These are phyloP conservation scores for Telmatochromis brachygnathus DNA, from an alignment of 2,113 vertebrate genomes.

Conservation along the genomic window DNA sequence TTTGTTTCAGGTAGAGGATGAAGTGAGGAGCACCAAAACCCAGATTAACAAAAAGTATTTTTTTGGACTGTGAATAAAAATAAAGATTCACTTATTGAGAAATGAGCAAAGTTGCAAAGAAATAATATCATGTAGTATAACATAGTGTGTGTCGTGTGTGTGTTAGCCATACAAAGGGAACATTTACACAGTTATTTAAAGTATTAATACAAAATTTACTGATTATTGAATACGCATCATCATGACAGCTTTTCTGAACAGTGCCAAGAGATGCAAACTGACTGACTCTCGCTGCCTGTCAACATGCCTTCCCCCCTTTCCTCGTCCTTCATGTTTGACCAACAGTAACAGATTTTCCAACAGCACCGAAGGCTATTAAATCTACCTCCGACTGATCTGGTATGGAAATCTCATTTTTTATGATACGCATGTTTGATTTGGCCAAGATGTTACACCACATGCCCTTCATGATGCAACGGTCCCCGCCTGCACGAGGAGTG, in stretches of 20 bases:
- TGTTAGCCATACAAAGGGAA: not conserved
- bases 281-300: accelerated
- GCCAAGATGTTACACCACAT: not conserved
- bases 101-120: not conserved
- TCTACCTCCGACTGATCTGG: not conserved
- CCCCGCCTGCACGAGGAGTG: not conserved
- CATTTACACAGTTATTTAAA: not conserved
- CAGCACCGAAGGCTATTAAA: not conserved
- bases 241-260: not conserved
- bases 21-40: not conserved
- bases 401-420: not conserved
- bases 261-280: not conserved
- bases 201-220: not conserved
- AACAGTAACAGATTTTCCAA: not conserved
- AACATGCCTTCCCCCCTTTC: not conserved
- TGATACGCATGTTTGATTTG: not conserved
- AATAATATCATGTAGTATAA: not conserved
- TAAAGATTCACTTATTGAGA: not conserved
- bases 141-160: accelerated
- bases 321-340: not conserved
- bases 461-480: accelerated
- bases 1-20: not conserved
- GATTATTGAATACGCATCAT: not conserved
- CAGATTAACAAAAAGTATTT: not conserved
- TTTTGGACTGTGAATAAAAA: not conserved